These are phyloP conservation scores for Cepaea nemoralis DNA, from an alignment of 1,140 invertebrate species.

Conservation along the genomic window DNA sequence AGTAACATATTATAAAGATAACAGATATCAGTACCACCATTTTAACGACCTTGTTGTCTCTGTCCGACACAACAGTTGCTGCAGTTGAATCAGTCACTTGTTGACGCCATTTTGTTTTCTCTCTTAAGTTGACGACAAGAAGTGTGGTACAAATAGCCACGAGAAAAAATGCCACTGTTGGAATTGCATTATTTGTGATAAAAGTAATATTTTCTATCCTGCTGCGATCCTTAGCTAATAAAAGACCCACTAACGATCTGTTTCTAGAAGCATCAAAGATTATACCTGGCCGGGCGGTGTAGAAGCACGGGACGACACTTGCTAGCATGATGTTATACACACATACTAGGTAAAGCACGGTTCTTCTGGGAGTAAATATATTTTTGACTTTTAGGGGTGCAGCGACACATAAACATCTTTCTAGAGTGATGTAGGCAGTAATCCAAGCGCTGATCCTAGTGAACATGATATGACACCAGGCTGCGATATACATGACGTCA, in stretches of 20 bases:
- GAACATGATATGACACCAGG: slow-evolving; percentile 12
- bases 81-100: too few species aligned
- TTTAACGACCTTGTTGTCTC: slow-evolving; percentile 16
- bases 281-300: not conserved
- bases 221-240: not conserved
- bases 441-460: not conserved
- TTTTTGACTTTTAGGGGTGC: slow-evolving; percentile 13
- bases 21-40: too few species aligned
- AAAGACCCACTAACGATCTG: too few species aligned
- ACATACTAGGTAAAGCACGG: not conserved
- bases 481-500: not conserved
- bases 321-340: not conserved
- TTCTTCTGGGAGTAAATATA: not conserved
- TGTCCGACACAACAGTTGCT: not conserved
- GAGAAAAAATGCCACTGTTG: not conserved
- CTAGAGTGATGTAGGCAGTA: too few species aligned
- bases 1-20: slow-evolving; percentile 16
- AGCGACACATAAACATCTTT: slow-evolving; percentile 24
- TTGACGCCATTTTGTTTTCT: not conserved
- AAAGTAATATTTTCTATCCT: not conserved
- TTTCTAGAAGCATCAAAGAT: too few species aligned
- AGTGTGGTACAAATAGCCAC: not conserved
- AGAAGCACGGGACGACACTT: slow-evolving; percentile 8
- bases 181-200: not conserved
- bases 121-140: not conserved